Conservation (phyloP, 2,113 vertebrate species). For the Anthoscopus minutus region DNA sequence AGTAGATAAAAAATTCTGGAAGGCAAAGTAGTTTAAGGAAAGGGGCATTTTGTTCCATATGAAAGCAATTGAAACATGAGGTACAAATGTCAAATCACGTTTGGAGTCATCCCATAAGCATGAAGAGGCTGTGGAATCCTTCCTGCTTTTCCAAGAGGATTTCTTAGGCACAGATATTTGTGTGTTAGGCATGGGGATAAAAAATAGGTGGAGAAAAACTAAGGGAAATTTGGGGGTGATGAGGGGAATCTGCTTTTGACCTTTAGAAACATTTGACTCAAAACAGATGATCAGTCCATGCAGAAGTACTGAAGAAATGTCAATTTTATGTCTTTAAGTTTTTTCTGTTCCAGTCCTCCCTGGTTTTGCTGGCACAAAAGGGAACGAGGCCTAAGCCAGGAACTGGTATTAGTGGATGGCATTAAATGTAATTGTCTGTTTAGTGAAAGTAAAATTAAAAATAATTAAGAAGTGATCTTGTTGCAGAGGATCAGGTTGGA, state of each 20-base stretch:
- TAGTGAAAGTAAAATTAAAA: not conserved
- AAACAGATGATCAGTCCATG: not conserved
- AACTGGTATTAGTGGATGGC: not conserved
- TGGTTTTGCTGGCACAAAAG: not conserved
- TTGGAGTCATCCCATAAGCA: not conserved
- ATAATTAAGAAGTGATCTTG: not conserved
- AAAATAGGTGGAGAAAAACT: not conserved
- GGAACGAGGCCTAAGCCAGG: not conserved
- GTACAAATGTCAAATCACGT: too few relatives aligned
- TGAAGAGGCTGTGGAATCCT: not conserved
- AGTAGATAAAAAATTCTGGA: not conserved
- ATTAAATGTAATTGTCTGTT: not conserved
- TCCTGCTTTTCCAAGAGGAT: not conserved
- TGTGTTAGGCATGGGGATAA: not conserved
- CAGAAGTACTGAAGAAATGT: not conserved
- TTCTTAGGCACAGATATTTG: not conserved
- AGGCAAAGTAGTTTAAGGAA: not conserved
- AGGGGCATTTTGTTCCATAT: not conserved
- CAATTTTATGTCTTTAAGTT: not conserved
- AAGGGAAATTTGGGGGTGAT: not conserved
- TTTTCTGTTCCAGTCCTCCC: not conserved
- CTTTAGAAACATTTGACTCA: not conserved
- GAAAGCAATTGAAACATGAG: not conserved
- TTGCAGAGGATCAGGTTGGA: not conserved
- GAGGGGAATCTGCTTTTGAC: not conserved